phyloP scores from a whole-genome alignment of 2,888 invertebrate species.

The Willowsia nigromaculata region DNA sequence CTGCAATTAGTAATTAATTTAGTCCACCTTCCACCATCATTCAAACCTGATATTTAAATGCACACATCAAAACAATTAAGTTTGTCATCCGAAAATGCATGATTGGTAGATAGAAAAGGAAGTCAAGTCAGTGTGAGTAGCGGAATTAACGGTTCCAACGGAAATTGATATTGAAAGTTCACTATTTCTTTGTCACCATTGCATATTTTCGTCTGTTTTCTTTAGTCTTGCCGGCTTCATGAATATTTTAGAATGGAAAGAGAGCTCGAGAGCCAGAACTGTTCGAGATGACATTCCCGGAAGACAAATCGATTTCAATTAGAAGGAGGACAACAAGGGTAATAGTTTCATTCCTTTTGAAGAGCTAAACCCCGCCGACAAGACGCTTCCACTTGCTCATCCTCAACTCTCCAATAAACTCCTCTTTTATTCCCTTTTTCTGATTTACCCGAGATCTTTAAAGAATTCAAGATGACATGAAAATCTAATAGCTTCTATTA shows the following conservation, averaged over 20 bases:
- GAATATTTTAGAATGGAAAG: not conserved
- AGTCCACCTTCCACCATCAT: no score
- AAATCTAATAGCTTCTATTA: not conserved
- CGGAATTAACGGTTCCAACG: not conserved
- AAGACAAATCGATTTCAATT: slow-evolving; percentile 77
- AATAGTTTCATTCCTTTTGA: slow-evolving; percentile 64
- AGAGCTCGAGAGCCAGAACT: not conserved
- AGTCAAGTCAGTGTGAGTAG: not conserved
- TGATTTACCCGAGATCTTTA: no score
- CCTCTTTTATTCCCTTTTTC: no score
- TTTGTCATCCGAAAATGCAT: no score
- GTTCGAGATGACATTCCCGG: slow-evolving; percentile 32
- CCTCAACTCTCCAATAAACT: not conserved
- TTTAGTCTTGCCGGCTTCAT: not conserved
- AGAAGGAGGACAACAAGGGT: slow-evolving; percentile 68
- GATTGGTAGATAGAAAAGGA: no score
- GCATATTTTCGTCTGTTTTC: not conserved
- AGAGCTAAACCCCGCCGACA: slow-evolving; percentile 33
- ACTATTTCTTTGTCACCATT: no score
- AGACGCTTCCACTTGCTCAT: not conserved
- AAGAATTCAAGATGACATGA: not conserved
- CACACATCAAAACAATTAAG: no score
- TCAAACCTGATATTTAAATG: no score
- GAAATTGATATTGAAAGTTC: slow-evolving; percentile 35
- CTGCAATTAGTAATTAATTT: no score